Evolutionary conservation across 1,140 invertebrate genomes (phyloP).

Genomic region (Coelopa frigida): DNA sequence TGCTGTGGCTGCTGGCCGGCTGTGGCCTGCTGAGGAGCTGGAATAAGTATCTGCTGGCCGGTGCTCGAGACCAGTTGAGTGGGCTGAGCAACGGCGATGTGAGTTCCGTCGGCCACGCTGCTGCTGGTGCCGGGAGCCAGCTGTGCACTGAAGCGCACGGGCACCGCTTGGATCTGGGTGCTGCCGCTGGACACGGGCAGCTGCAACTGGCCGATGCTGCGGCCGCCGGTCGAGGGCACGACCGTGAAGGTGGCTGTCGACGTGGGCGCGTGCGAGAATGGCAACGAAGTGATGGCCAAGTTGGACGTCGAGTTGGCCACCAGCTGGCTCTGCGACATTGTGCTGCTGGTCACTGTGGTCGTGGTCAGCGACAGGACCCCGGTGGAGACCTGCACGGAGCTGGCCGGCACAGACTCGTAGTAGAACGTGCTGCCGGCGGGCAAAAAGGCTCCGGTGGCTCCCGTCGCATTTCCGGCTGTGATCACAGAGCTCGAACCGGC

Average conservation of each 20-base stretch:
- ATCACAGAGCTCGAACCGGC: background rate
- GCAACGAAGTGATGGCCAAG: slow-evolving; percentile 34
- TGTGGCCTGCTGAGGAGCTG: slow-evolving; percentile 5
- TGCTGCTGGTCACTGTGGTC: slow-evolving; percentile 35
- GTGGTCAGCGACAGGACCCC: slow-evolving; percentile 39
- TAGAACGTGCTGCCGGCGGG: slow-evolving; percentile 33
- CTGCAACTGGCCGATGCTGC: slow-evolving; percentile 32
- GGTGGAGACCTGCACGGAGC: slow-evolving; percentile 25
- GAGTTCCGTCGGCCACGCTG: background rate
- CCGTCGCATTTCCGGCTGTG: background rate
- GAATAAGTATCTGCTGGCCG: slow-evolving; percentile 13
- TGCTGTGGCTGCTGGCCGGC: slow-evolving; percentile 20
- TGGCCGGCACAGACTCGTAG: slow-evolving; percentile 40
- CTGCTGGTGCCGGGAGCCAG: background rate
- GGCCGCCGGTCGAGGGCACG: slow-evolving; percentile 24
- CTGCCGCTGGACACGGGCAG: slow-evolving; percentile 14
- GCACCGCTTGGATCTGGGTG: slow-evolving; percentile 18
- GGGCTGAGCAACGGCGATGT: slow-evolving; percentile 1
- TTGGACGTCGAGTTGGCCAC: slow-evolving; percentile 15
- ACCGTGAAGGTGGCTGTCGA: slow-evolving; percentile 40
- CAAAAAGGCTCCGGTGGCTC: slow-evolving; percentile 16
- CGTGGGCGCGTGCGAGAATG: slow-evolving; percentile 24
- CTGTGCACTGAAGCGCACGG: slow-evolving; percentile 19
- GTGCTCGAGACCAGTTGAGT: background rate
- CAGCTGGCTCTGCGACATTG: slow-evolving; percentile 30